Evolutionary conservation across 2,888 invertebrate genomes (phyloP).

Genomic region (Sialis lutaria): DNA sequence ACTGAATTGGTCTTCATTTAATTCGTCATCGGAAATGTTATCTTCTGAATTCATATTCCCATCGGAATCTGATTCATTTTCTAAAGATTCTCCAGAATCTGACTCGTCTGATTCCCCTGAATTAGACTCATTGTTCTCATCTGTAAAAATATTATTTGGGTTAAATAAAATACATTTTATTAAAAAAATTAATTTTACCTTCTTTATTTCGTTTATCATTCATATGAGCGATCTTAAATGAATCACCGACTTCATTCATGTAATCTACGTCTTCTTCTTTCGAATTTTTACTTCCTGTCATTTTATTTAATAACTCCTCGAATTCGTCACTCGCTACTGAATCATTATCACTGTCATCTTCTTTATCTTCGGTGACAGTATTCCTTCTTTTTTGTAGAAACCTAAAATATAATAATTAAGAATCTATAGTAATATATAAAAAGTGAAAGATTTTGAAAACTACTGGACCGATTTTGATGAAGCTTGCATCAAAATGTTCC

Average conservation of each 20-base stretch:
- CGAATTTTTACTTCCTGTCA: conserved; percentile 24
- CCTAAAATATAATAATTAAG: conserved; percentile 25
- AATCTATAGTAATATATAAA: too few relatives aligned
- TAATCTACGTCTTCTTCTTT: conserved; percentile 43
- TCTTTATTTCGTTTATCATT: conserved; percentile 9
- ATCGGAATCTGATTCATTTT: conserved; percentile 15
- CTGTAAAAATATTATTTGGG: neutral
- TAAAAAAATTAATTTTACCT: conserved; percentile 12
- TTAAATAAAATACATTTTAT: conserved; percentile 6
- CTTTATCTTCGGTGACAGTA: neutral
- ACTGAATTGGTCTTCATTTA: conserved; percentile 19
- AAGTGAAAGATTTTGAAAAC: too few relatives aligned
- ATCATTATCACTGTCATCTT: conserved; percentile 37
- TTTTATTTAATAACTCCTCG: conserved; percentile 43
- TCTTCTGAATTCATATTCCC: conserved; percentile 11
- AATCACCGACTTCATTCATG: conserved; percentile 43
- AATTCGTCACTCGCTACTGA: conserved; percentile 67
- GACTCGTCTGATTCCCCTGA: conserved; percentile 12
- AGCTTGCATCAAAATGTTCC: too few relatives aligned
- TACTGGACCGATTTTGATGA: too few relatives aligned
- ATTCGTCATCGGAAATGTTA: conserved; percentile 16
- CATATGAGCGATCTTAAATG: conserved; percentile 13
- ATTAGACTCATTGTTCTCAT: conserved; percentile 2
- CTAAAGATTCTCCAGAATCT: conserved; percentile 10
- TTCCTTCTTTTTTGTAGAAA: conserved; percentile 30